Evolutionary conservation across 92 coral and sea anemone species (phyloP).

Genomic region (Isaurus tuberculatus): DNA sequence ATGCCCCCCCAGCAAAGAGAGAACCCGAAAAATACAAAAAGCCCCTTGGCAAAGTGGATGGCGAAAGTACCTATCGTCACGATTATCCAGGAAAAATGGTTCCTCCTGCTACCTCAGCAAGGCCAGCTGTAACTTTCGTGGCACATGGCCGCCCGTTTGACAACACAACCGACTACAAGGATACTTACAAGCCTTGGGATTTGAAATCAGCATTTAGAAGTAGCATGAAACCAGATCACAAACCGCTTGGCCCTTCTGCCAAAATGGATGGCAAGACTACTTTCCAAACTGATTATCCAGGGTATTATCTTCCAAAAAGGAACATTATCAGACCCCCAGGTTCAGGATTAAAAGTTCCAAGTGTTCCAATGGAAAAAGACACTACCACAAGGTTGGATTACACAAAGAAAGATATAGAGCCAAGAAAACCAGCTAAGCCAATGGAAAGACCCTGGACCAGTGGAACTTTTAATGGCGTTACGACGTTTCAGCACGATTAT

Average conservation of each 20-base stretch:
- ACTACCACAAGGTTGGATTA: constrained; percentile 98
- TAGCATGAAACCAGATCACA: constrained; percentile 89
- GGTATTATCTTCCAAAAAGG: constrained; percentile 84
- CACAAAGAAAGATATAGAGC: constrained; percentile 80
- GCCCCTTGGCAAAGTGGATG: constrained; percentile 90
- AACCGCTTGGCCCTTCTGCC: constrained; percentile 70
- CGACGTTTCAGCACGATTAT: constrained; percentile 93
- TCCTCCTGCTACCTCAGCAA: constrained; percentile 91
- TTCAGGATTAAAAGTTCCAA: constrained; percentile 78
- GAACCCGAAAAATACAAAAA: constrained; percentile 77
- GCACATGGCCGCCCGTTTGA: constrained; percentile 87
- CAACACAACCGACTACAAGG: constrained; percentile 87
- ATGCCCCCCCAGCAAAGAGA: constrained; percentile 86
- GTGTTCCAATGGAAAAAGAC: constrained; percentile 91
- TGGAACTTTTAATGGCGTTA: constrained; percentile 85
- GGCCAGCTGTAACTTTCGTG: constrained; percentile 78
- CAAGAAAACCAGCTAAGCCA: constrained; percentile 95
- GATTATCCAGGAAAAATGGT: constrained; percentile 86
- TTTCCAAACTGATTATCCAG: constrained; percentile 96
- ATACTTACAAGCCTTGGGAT: constrained; percentile 98
- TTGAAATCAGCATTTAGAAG: constrained; percentile 72
- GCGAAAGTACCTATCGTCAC: constrained; percentile 84
- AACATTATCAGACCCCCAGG: constrained; percentile 86
- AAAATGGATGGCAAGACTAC: constrained; percentile 93
- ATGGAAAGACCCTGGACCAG: constrained; percentile 75